Base-by-base conservation (phyloP, 2,888 invertebrate species). In the Hirtodrosophila confusa region DNA sequence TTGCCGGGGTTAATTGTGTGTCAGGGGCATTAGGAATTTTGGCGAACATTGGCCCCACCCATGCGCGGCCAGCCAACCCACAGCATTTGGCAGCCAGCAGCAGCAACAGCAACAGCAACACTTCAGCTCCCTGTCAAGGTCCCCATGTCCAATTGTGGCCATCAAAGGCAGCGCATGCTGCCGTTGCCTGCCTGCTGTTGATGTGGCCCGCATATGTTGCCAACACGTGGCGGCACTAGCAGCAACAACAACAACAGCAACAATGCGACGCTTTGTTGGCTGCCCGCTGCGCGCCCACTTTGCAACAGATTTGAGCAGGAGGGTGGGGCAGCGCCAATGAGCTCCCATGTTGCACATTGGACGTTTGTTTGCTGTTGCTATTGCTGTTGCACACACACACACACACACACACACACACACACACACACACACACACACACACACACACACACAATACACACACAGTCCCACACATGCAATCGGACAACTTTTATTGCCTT, bases 141-240 rank as follows among this genome's bases (percentile, higher is more conserved):
- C 48, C 60, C 48, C 60, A 37, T 62, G 47, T 47, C 45, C 62
- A 58, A 63, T 64, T 74, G 64, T 55, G 75, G 53, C 48, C 50
- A 50, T 73, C 62, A 64, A 63, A 41, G 43, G 56, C 69, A 76
- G 63, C 63, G 47, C 36, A 43, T 35, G 44, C 50, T 41, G 35
- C 43, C 40, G 33, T 36, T 53, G 61, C 4, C 71, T 53, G 61
- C 4, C 71, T 70, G 75, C 43, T 71, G 66, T 66, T 70, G 58
- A 70, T 71, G 69, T 57, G 51, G 67, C 65, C 48, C 43, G 58
- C 79, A 69, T 82, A 65, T 78, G 80, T 66, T 76, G 85, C 70
- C 76, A 80, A 84, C 82, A 85, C 80, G 80, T 82, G 80, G 82
- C 80, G 63, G 64, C 77, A 73, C 24, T 76, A 61, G 8, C 69